Percentiles rank a stretch among this genome's conserved stretches.
Conservation (phyloP, 2,797 vertebrate genomes). For the Phalloptychus januarius region DNA sequence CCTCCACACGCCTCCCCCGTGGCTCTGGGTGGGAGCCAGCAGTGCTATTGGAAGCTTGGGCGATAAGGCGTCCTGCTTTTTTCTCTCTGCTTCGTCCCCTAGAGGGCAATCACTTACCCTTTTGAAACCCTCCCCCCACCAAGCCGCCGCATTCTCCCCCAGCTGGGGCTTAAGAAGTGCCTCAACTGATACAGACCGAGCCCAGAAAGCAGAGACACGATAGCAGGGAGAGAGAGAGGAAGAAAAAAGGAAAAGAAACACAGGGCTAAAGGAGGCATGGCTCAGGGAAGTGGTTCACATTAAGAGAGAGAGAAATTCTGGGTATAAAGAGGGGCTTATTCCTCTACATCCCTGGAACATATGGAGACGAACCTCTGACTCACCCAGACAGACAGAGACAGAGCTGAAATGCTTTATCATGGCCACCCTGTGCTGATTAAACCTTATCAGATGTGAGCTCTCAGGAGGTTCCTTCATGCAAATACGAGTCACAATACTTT, state of each 20-base stretch:
- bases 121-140: slow-evolving; percentile 80
- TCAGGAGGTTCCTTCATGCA: slow-evolving; percentile 63
- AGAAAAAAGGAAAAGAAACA: slow-evolving; percentile 31
- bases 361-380: slow-evolving; percentile 36
- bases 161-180: slow-evolving; percentile 76
- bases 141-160: slow-evolving; percentile 74
- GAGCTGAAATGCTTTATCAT: slow-evolving; percentile 79
- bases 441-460: slow-evolving; percentile 74
- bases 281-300: slow-evolving; percentile 38
- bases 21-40: slow-evolving; percentile 75
- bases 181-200: slow-evolving; percentile 67
- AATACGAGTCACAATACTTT: slow-evolving; percentile 46
- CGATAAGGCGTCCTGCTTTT: slow-evolving; percentile 74
- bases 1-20: slow-evolving; percentile 24
- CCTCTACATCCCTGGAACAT: slow-evolving; percentile 40
- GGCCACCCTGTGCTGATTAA: slow-evolving; percentile 74
- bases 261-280: slow-evolving; percentile 30
- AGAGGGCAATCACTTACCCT: slow-evolving; percentile 87
- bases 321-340: slow-evolving; percentile 34
- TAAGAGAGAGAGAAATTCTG: slow-evolving; percentile 32
- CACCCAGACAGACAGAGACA: slow-evolving; percentile 65
- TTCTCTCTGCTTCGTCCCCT: slow-evolving; percentile 80
- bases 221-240: slow-evolving; percentile 14
- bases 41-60: slow-evolving; percentile 75
- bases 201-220: slow-evolving; percentile 31